phyloP scores from a whole-genome alignment of 2,113 vertebrate genomes.

The Nettapus auritus region DNA sequence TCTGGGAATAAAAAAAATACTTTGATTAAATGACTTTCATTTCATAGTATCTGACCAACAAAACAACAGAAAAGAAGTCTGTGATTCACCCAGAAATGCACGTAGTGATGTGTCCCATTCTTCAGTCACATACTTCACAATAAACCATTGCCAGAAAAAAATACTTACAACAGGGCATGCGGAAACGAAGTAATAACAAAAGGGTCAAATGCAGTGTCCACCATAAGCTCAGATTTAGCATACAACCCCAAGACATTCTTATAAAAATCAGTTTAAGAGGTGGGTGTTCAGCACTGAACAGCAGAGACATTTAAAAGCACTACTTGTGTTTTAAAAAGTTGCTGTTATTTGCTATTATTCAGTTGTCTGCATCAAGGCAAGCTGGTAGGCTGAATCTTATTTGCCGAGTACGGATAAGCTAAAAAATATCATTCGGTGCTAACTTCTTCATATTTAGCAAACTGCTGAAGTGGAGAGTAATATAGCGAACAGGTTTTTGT shows the following conservation, averaged over 20 bases:
- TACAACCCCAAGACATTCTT: neutral
- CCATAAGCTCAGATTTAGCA: neutral
- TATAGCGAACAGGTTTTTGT: neutral
- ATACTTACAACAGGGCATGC: neutral
- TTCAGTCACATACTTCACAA: neutral
- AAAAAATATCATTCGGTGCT: neutral
- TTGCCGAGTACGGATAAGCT: neutral
- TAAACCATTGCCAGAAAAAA: neutral
- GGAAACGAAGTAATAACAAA: neutral
- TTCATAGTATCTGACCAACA: neutral
- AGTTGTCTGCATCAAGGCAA: neutral
- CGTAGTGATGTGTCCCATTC: accelerated
- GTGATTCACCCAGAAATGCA: neutral
- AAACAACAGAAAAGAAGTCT: neutral
- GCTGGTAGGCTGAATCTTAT: neutral
- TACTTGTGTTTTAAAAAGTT: neutral
- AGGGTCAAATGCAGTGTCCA: neutral
- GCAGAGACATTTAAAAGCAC: neutral
- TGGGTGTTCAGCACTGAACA: neutral
- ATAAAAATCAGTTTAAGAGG: neutral
- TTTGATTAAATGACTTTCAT: conserved; percentile 39
- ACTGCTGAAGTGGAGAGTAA: neutral
- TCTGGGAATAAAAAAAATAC: conserved; percentile 80
- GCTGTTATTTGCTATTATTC: neutral
- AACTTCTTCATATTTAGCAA: neutral